phyloP scores from a whole-genome alignment of 2,113 vertebrate genomes.

The Aspidoscelis tigris region DNA sequence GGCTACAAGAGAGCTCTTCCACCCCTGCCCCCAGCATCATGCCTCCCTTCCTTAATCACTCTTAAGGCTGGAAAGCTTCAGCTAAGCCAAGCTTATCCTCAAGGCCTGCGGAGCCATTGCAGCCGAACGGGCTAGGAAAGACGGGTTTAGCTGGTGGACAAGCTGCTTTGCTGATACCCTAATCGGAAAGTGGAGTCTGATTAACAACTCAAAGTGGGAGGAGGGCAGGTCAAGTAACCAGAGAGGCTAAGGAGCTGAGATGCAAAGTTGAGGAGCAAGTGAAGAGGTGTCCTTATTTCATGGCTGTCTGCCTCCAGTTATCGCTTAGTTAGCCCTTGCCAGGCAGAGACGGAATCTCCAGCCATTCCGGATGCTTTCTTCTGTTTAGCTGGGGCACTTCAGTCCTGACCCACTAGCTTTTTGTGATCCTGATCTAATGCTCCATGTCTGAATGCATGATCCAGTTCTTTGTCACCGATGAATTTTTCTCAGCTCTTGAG shows the following conservation, averaged over 20 bases:
- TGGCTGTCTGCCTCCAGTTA: background rate
- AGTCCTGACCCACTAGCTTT: too few species aligned
- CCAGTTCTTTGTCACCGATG: background rate
- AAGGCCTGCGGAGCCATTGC: background rate
- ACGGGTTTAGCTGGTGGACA: slow-evolving; percentile 43
- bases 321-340: background rate
- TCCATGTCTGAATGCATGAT: background rate
- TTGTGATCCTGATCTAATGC: background rate
- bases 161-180: slow-evolving; percentile 21
- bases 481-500: background rate
- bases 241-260: slow-evolving; percentile 11
- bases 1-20: slow-evolving; percentile 26
- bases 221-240: background rate
- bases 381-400: too few species aligned
- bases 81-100: slow-evolving; percentile 53
- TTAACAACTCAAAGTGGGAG: slow-evolving; percentile 33
- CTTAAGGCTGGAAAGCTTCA: slow-evolving; percentile 44
- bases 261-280: slow-evolving; percentile 1
- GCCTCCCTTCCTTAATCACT: slow-evolving; percentile 42
- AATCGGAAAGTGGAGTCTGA: slow-evolving; percentile 30
- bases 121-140: slow-evolving; percentile 40
- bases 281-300: background rate
- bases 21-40: slow-evolving; percentile 7
- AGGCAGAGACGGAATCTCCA: background rate
- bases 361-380: background rate